phyloP scores from a whole-genome alignment of 2,113 vertebrate species.

The Spheniscus mendiculus region DNA sequence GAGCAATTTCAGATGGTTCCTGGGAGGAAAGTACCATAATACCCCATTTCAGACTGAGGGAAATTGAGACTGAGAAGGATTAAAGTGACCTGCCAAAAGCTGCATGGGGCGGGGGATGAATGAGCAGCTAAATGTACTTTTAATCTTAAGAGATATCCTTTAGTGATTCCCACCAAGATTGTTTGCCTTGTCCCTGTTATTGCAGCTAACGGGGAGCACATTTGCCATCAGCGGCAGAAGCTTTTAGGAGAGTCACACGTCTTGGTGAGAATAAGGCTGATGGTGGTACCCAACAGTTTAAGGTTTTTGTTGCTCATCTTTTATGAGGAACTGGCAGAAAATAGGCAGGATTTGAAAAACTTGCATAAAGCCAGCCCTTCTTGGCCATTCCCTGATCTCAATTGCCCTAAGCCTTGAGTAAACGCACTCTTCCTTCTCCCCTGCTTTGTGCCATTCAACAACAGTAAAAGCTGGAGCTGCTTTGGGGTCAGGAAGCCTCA shows the following conservation, averaged over 20 bases:
- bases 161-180: background rate
- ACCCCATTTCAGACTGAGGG: background rate
- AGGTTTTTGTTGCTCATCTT: background rate
- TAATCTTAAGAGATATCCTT: background rate
- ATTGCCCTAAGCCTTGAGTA: background rate
- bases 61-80: slow-evolving; percentile 2
- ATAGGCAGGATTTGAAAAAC: background rate
- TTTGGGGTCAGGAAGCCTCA: background rate
- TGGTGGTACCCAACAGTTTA: background rate
- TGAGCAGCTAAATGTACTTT: background rate
- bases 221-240: background rate
- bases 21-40: background rate
- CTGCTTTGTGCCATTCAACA: background rate
- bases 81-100: background rate
- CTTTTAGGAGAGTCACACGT: accelerated
- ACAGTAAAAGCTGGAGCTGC: background rate
- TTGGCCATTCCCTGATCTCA: background rate
- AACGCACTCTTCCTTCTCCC: background rate
- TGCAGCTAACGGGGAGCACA: background rate
- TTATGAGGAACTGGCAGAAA: background rate
- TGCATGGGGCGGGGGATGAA: background rate
- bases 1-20: background rate
- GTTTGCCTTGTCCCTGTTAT: background rate
- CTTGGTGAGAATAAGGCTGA: background rate
- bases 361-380: background rate